phyloP scores from a whole-genome alignment of 2,888 invertebrate genomes.

The Dicyrtoma fusca region DNA sequence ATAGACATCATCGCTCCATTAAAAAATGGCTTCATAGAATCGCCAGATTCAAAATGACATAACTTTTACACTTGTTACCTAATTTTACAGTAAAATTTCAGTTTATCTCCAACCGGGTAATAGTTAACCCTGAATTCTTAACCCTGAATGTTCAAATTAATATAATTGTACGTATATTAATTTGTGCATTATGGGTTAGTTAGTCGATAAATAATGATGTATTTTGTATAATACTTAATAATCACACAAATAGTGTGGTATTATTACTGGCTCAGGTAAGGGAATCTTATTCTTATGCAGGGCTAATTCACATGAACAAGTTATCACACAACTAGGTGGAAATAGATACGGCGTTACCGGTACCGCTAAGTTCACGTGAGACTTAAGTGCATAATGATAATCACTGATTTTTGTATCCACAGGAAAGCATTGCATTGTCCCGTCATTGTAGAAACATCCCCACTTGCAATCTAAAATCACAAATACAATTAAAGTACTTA shows the following conservation, averaged over 20 bases:
- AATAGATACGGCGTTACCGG: slow-evolving; percentile 20
- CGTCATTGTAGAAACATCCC: slow-evolving; percentile 51
- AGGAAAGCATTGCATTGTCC: slow-evolving; percentile 50
- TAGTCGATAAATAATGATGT: too few species aligned
- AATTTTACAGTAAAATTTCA: too few species aligned
- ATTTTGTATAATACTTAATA: too few species aligned
- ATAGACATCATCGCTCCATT: slow-evolving; percentile 61
- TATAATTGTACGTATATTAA: too few species aligned
- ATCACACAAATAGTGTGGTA: too few species aligned
- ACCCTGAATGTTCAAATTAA: too few species aligned
- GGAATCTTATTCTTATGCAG: slow-evolving; percentile 49
- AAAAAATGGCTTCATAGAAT: slow-evolving; percentile 49
- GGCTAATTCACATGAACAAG: slow-evolving; percentile 49
- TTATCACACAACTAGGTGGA: slow-evolving; percentile 35
- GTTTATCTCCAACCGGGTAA: too few species aligned
- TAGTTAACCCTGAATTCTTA: too few species aligned
- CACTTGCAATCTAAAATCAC: slow-evolving; percentile 48
- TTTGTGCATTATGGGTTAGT: too few species aligned
- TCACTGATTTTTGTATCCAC: slow-evolving; percentile 39
- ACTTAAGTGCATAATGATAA: slow-evolving; percentile 26
- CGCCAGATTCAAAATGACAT: slow-evolving; percentile 57
- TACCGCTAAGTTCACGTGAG: slow-evolving; percentile 15
- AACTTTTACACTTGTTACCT: slow-evolving; percentile 61
- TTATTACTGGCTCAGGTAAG: slow-evolving; percentile 48
- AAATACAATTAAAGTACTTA: too few species aligned